Evolutionary conservation across 2,888 invertebrate genomes (phyloP), one percentile per base, ranked within the genome.

Genomic region (Alviniconcha strummeri): DNA sequence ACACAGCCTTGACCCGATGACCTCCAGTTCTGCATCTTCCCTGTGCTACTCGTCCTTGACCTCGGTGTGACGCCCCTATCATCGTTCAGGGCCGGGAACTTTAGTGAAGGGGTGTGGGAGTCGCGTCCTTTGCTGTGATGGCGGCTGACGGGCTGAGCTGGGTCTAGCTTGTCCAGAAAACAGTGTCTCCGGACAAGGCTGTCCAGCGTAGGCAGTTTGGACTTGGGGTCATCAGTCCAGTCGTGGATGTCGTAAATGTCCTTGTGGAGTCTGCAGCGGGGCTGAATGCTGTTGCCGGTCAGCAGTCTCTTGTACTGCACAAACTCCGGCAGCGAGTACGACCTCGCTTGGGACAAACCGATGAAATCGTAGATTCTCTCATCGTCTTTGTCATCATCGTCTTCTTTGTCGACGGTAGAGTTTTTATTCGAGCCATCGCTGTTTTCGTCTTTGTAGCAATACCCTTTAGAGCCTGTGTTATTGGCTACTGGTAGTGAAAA

Each of bases 301-400:
- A n/a, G n/a, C 4, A 7, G 69, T 69, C n/a, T 78, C n/a, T 57
- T 60, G 11, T 57, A 36, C 36, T 36, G 36, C 17, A 78, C 52
- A 11, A 80, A 19, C 13, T 80, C 80, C 9, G 80, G 80, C 9
- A 80, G 80, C 3, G 80, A 69, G 80, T 55, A 80, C 17, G 80
- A 80, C 67, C 69, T 36, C n/a, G 15, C 54, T 4, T 69, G 67
- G n/a, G 55, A 4, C 13, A 80, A 55, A 2, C 80, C 80, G 69
- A 80, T 80, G 69, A 80, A 80, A n/a, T 80, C 80, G 69, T 80
- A 80, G 19, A 80, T 80, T 55, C 80, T 80, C 54, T 80, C 80
- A 60, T 80, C 80, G 9, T 7, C 5, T 5, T 9, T 6, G 9
- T 54, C 54, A 15, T 78, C 79, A 52, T 79, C 79, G 15, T 13